Conservation (phyloP, 2,888 invertebrate genomes). For the Mechanitis messenoides region DNA sequence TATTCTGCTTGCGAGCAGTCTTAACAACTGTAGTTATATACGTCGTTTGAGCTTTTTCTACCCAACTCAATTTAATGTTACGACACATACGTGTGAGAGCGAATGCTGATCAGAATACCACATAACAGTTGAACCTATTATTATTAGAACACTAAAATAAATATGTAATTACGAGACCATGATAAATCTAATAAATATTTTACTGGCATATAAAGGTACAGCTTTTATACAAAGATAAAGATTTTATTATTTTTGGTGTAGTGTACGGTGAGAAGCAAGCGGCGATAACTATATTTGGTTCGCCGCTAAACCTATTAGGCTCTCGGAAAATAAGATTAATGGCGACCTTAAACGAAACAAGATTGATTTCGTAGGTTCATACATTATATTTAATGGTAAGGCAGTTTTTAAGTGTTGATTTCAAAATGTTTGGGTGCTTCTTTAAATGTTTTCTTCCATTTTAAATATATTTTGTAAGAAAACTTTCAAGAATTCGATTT, state of each 20-base stretch:
- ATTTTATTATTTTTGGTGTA: constrained; percentile 10
- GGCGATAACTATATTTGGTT: constrained; percentile 14
- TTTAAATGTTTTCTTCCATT: too few relatives aligned
- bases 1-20: too few relatives aligned
- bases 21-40: too few relatives aligned
- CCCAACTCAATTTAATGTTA: too few relatives aligned
- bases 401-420: background rate
- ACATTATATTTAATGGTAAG: constrained; percentile 5
- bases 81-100: too few relatives aligned
- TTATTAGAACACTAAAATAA: background rate
- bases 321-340: constrained; percentile 24
- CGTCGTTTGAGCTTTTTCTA: too few relatives aligned
- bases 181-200: background rate
- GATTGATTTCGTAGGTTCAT: constrained; percentile 24
- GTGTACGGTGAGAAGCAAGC: constrained; percentile 6
- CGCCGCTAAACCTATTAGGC: constrained; percentile 20
- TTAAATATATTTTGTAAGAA: too few relatives aligned
- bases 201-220: background rate
- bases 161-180: background rate
- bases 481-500: too few relatives aligned
- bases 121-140: too few relatives aligned
- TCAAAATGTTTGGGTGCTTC: too few relatives aligned
- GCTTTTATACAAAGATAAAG: constrained; percentile 6
- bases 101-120: too few relatives aligned
- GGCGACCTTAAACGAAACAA: constrained; percentile 20